These are phyloP conservation scores for Drosophila pachea DNA, from an alignment of 1,140 invertebrate genomes.

Conservation along the genomic window DNA sequence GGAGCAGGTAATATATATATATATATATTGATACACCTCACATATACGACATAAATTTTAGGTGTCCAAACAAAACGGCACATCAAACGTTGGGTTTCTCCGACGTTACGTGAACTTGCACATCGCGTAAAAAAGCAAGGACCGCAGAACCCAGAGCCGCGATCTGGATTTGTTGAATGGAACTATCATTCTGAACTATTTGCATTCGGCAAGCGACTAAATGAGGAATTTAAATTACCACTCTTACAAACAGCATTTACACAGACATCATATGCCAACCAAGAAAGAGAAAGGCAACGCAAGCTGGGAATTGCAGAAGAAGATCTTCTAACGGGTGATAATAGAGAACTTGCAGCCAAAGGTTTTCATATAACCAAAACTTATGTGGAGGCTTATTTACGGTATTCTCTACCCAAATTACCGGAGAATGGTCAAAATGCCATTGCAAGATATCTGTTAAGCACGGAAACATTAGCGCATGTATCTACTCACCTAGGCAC, in stretches of 20 bases:
- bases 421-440: constrained; percentile 84
- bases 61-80: constrained; percentile 55
- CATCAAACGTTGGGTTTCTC: constrained; percentile 82
- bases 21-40: not conserved
- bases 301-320: constrained; percentile 84
- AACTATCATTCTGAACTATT: constrained; percentile 93
- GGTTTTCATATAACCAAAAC: constrained; percentile 83
- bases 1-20: constrained; percentile 29
- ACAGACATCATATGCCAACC: constrained; percentile 87
- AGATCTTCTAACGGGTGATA: constrained; percentile 83
- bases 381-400: constrained; percentile 80
- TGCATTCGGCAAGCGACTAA: constrained; percentile 91
- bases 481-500: constrained; percentile 87
- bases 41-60: constrained; percentile 26
- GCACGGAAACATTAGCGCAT: constrained; percentile 84
- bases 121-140: constrained; percentile 67
- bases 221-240: constrained; percentile 88
- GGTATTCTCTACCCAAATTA: constrained; percentile 83
- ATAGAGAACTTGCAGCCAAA: constrained; percentile 83
- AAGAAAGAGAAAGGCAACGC: constrained; percentile 84
- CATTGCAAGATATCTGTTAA: constrained; percentile 84
- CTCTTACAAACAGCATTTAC: constrained; percentile 88
- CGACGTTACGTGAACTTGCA: constrained; percentile 79
- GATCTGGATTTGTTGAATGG: constrained; percentile 88
- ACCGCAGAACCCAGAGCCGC: constrained; percentile 68